These are phyloP conservation scores for Bradypus variegatus DNA, from an alignment of 2,797 vertebrate genomes.

Conservation along the genomic window DNA sequence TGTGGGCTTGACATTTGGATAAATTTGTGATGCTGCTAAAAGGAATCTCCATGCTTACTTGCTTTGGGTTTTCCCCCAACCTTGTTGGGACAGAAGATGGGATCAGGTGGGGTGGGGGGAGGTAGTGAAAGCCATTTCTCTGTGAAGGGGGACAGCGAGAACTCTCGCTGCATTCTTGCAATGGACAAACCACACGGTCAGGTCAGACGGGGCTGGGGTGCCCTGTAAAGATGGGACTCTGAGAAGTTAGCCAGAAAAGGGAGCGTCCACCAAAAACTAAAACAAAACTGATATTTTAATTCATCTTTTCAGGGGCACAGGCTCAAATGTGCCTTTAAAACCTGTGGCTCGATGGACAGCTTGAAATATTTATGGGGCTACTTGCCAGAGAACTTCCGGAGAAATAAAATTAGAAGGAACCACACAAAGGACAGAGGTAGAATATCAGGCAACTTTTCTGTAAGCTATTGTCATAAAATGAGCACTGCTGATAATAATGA, in stretches of 20 bases:
- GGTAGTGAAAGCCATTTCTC: slow-evolving; percentile 43
- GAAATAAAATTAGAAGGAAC: neutral
- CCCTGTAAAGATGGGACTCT: neutral
- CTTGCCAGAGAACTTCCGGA: too few species aligned
- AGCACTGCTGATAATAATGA: neutral
- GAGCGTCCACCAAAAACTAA: neutral
- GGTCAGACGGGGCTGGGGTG: neutral
- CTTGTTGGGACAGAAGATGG: slow-evolving; percentile 42
- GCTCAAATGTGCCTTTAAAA: neutral
- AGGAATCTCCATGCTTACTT: slow-evolving; percentile 64
- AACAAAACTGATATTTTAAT: neutral
- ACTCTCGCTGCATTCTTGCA: slow-evolving; percentile 37
- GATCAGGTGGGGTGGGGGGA: slow-evolving; percentile 40
- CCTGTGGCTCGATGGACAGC: neutral
- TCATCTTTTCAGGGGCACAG: neutral
- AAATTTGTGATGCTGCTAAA: slow-evolving; percentile 68
- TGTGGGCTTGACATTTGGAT: slow-evolving; percentile 63
- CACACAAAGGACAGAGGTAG: neutral
- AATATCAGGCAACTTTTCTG: neutral
- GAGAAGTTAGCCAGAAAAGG: neutral
- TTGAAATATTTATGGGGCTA: neutral
- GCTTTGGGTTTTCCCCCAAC: slow-evolving; percentile 63
- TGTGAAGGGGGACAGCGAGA: slow-evolving; percentile 40
- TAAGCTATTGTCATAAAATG: neutral
- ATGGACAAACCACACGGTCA: neutral